Conservation (phyloP, 2,888 invertebrate genomes). For the Steromphala cineraria region DNA sequence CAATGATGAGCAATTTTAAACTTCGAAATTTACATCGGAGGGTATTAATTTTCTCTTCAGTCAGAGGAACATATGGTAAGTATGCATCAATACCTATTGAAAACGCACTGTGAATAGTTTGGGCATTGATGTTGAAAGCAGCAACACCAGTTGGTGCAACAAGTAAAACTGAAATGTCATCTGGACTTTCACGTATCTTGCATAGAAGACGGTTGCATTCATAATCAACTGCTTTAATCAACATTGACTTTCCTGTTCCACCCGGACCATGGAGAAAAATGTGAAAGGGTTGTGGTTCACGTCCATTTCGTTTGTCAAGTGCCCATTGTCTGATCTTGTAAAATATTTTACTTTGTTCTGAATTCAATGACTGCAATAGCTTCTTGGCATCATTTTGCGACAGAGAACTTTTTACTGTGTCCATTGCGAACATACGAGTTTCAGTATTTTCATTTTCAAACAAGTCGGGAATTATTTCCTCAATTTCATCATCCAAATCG, state of each 20-base stretch:
- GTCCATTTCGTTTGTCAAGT: not conserved
- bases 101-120: no score
- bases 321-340: slow-evolving; percentile 28
- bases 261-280: slow-evolving; percentile 23
- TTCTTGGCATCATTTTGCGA: not conserved
- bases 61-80: slow-evolving; percentile 3
- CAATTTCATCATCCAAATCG: no score
- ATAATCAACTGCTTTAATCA: slow-evolving; percentile 22
- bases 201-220: slow-evolving; percentile 19
- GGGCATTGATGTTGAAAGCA: no score
- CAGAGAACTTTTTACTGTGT: no score
- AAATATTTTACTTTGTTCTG: slow-evolving; percentile 25
- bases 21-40: slow-evolving; percentile 13
- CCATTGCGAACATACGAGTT: no score
- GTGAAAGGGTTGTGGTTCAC: not conserved
- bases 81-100: not conserved
- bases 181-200: not conserved
- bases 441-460: no score
- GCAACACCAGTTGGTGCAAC: no score
- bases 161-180: slow-evolving; percentile 19
- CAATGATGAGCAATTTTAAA: slow-evolving; percentile 24
- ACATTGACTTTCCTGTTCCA: slow-evolving; percentile 20
- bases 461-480: no score
- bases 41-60: not conserved
- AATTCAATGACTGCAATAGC: slow-evolving; percentile 12